Evolutionary conservation across 2,888 invertebrate species (phyloP).

Genomic region (Mythimna lalbum): DNA sequence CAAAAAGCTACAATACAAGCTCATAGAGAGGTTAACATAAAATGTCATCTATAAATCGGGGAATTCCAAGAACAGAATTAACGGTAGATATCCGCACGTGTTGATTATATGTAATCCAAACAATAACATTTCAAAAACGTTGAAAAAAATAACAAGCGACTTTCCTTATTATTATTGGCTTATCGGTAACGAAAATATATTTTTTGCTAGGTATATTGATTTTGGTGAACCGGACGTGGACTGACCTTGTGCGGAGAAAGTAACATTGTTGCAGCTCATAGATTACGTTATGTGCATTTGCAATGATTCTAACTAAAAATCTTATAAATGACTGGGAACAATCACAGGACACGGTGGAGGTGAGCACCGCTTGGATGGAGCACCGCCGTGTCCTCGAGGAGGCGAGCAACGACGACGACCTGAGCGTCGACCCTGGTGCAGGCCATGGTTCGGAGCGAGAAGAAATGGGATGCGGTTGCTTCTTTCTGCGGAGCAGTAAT

Average conservation of each 20-base stretch:
- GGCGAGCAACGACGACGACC: no score
- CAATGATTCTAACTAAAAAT: slow-evolving; percentile 5
- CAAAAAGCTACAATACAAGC: neutral
- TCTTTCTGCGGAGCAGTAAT: no score
- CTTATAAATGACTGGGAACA: neutral
- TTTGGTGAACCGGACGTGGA: neutral
- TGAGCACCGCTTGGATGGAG: no score
- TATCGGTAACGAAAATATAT: slow-evolving; percentile 51
- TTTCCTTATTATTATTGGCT: slow-evolving; percentile 41
- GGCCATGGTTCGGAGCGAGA: no score
- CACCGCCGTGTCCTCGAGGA: no score
- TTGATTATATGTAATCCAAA: slow-evolving; percentile 11
- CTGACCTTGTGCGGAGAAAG: slow-evolving; percentile 44
- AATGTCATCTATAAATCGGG: neutral
- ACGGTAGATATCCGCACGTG: slow-evolving; percentile 10
- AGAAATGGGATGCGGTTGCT: no score
- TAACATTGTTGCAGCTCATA: slow-evolving; percentile 37
- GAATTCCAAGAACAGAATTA: neutral
- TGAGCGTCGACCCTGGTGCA: no score
- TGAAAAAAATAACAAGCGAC: slow-evolving; percentile 10
- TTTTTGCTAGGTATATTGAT: slow-evolving; percentile 8
- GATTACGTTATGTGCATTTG: slow-evolving; percentile 4
- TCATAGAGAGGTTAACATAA: neutral
- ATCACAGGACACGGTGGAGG: neutral
- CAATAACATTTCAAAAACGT: neutral